phyloP scores from a whole-genome alignment of 2,113 vertebrate species.

The Apteryx owenii region DNA sequence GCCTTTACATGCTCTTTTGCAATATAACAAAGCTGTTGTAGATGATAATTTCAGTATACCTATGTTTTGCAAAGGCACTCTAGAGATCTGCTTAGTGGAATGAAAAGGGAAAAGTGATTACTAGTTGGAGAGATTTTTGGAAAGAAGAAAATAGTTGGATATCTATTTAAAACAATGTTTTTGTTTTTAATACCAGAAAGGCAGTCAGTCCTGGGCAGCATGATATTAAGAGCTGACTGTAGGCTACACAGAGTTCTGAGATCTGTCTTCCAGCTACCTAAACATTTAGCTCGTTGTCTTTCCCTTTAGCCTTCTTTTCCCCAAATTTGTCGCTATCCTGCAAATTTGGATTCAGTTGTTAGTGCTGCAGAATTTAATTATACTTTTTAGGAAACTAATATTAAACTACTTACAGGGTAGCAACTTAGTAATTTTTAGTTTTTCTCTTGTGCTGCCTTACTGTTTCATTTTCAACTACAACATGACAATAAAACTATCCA shows the following conservation, averaged over 20 bases:
- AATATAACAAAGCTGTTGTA: not conserved
- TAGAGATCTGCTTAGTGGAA: not conserved
- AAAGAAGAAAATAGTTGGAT: not conserved
- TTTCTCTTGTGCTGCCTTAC: not conserved
- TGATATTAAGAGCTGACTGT: not conserved
- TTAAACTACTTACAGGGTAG: not conserved
- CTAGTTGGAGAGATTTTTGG: not conserved
- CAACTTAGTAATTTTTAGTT: not conserved
- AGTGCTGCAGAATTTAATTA: not conserved
- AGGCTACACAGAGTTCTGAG: not conserved
- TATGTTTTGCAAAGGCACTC: not conserved
- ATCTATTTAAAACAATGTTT: not conserved
- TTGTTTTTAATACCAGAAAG: not conserved
- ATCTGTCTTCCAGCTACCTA: not conserved
- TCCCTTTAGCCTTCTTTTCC: not conserved
- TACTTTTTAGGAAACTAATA: not conserved
- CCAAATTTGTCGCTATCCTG: not conserved
- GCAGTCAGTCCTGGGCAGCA: not conserved
- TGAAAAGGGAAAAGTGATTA: not conserved
- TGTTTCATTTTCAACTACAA: not conserved
- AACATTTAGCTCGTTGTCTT: not conserved
- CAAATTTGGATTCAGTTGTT: not conserved
- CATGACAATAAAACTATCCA: not conserved
- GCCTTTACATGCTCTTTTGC: not conserved
- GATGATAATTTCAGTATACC: not conserved